phyloP scores from a whole-genome alignment of 1,140 invertebrate genomes.

The Macrobrachium rosenbergii region DNA sequence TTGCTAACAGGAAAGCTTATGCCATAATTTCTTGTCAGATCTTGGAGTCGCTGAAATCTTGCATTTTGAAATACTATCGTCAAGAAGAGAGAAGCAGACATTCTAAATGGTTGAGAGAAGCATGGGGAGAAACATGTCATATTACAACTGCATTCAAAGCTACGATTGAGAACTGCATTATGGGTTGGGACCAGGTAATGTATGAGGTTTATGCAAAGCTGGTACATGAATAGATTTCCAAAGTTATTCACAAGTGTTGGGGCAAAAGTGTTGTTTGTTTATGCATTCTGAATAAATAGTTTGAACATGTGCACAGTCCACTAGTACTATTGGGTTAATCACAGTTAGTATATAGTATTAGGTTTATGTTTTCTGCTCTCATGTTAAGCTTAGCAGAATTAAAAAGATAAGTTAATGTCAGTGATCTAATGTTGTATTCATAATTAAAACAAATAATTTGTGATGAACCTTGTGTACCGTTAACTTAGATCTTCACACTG shows the following conservation, averaged over 20 bases:
- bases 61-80: slow-evolving; percentile 42
- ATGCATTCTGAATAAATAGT: no score
- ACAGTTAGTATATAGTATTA: no score
- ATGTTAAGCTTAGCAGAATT: no score
- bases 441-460: no score
- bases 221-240: background rate
- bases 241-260: background rate
- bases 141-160: slow-evolving; percentile 39
- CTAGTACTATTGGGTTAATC: no score
- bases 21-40: slow-evolving; percentile 28
- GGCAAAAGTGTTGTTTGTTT: background rate
- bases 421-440: no score
- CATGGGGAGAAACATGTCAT: slow-evolving; percentile 37
- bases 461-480: no score
- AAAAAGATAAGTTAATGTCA: no score
- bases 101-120: slow-evolving; percentile 47
- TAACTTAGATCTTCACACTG: no score
- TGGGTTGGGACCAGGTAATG: slow-evolving; percentile 60
- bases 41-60: slow-evolving; percentile 53
- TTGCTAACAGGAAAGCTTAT: no score
- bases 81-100: slow-evolving; percentile 30
- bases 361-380: no score
- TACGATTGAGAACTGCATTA: slow-evolving; percentile 48
- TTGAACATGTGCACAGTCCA: no score
- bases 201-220: background rate